Base-by-base conservation (phyloP, 1,140 invertebrate species). In the Periplaneta americana region DNA sequence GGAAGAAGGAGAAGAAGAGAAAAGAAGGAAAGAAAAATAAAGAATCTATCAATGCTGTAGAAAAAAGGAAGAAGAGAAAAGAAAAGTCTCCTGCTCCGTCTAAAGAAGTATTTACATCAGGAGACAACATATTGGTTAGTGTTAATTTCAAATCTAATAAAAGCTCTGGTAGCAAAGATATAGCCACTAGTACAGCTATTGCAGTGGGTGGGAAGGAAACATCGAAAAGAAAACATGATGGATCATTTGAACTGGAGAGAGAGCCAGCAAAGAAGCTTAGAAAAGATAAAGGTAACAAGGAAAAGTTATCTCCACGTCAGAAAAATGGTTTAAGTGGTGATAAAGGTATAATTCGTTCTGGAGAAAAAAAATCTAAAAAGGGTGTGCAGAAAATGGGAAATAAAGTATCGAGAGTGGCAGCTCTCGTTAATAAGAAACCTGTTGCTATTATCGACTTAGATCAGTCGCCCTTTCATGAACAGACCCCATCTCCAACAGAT, bases 61-160 rank as follows among this genome's bases (percentile, higher is more conserved):
- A 74, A 84, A 87, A 84, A 37, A 89, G 85, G 85, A 90, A 87
- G 84, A 88, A 86, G 37, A 88, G 90, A 79, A 86, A 90, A 57
- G 89, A 91, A 33, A 89, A 90, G 80, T 90, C 90, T 0, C 91
- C 92, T 0, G 88, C 91, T 6, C 94, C 95, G 2, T 94, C 93
- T 0, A 98, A 98, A 87, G 96, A 97, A 88, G 95, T 98, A 0
- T 97, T 97, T 85, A 95, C 96, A 0, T 96, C 96, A 34, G 96
- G 96, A 8, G 96, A 97, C 87, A 97, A 97, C 86, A 97, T 98
- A 80, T 90, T 97, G 36, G 96, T 98, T 0, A 97, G 96, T 87
- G 95, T 98, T 10, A 97, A 95, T 87, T 98, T 97, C 86, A 94
- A 95, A 83, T 93, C 94, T 80, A 91, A 92, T 81, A 90, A 91